A percentile compares a stretch with the other conserved stretches of the same genome.
Conservation (phyloP, 2,888 invertebrate species). For the Psylliodes chrysocephalus region DNA sequence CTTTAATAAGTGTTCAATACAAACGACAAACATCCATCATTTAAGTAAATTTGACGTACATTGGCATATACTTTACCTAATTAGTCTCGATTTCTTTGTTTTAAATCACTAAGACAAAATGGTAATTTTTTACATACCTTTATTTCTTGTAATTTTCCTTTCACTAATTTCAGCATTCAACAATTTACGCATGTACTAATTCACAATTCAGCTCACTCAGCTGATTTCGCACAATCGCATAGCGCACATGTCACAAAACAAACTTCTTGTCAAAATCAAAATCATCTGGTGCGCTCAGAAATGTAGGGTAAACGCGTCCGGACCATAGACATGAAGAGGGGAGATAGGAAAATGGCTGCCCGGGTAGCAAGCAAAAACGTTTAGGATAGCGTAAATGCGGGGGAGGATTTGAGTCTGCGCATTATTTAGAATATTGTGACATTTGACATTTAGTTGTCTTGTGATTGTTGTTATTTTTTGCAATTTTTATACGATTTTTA, state of each 20-base stretch:
- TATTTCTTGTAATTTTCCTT: slow-evolving; percentile 25
- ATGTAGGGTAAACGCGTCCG: too few relatives aligned
- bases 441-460: too few relatives aligned
- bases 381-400: too few relatives aligned
- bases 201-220: slow-evolving; percentile 26
- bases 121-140: slow-evolving; percentile 18
- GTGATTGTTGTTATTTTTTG: too few relatives aligned
- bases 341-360: too few relatives aligned
- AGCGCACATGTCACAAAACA: slow-evolving; percentile 6
- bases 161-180: slow-evolving; percentile 28
- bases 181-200: slow-evolving; percentile 30
- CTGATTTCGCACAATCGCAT: slow-evolving; percentile 25
- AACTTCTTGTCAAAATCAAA: neutral
- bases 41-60: slow-evolving; percentile 14
- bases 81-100: slow-evolving; percentile 3
- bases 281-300: too few relatives aligned
- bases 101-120: slow-evolving; percentile 11
- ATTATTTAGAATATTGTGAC: too few relatives aligned
- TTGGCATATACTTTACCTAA: slow-evolving; percentile 4
- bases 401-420: too few relatives aligned
- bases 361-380: too few relatives aligned
- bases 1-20: slow-evolving; percentile 2
- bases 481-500: too few relatives aligned
- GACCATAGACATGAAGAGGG: too few relatives aligned
- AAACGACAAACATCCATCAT: slow-evolving; percentile 17